Base-by-base conservation (phyloP, 2,797 vertebrate genomes). In the Momotus momota region DNA sequence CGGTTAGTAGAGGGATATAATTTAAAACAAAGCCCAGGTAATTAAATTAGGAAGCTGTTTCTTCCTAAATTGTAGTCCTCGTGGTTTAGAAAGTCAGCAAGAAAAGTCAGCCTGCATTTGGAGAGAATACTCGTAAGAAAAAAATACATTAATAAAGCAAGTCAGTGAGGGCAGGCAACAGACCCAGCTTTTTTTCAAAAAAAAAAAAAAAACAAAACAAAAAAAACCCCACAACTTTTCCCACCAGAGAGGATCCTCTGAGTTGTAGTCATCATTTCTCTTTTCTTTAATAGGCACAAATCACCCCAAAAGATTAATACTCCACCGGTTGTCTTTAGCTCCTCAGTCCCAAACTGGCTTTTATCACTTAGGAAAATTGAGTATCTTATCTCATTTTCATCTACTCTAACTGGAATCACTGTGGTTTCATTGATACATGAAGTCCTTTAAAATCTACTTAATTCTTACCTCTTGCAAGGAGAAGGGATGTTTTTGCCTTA, bases 361-460 rank as follows among this genome's bases (percentile, higher is more conserved):
- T 96, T 80, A 93, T 41, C 48, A 51, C 38, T 60, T 21, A 60
- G 41, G 12, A 86, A 69, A 96, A 86, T 15, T 17, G 17, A 92
- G 31, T 64, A 86, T 54, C 75, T 71, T 60, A 16, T 67, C 93
- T 89, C 65, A n/a, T 92, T 94, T 96, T 95, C 72, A 88, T 60
- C 89, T 87, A 14, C 66, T 85, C 40, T 55, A 81, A 79, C 75
- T 86, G 67, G 62, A 93, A 86, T 94, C 92, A 73, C 45, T 41
- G 46, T 80, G 89, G 70, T 91, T 96, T 88, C 88, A 88, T 33
- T 93, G 92, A 93, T 27, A 87, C 40, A 70, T 61, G 48, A 96
- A 94, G 49, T 70, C 73, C 90, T 92, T 93, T 52, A 87, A 90
- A 96, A 92, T 78, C 67, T 65, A 95, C 95, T 96, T 96, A 90